A percentile compares a stretch with the other conserved stretches of the same genome.
phyloP scores from a whole-genome alignment of 2,888 invertebrate species.

The Hypomecis atomaria region DNA sequence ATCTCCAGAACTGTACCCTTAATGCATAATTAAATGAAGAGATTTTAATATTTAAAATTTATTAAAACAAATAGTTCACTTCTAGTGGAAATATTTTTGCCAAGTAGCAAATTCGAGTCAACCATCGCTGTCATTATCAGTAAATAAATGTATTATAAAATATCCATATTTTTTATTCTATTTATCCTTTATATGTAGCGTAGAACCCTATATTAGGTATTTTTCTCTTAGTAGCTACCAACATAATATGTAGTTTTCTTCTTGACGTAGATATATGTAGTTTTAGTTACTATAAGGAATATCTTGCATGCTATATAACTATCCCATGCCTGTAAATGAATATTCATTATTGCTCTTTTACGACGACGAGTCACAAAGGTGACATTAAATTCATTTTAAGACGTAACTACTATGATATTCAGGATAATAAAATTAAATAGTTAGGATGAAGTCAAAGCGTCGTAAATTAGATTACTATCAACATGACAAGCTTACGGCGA shows the following conservation, averaged over 20 bases:
- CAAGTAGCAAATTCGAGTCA: constrained; percentile 83
- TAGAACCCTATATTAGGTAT: constrained; percentile 4
- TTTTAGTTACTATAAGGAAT: too few relatives aligned
- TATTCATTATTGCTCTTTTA: not conserved
- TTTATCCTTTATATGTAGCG: constrained; percentile 4
- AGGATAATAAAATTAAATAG: constrained; percentile 16
- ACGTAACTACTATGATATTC: constrained; percentile 14
- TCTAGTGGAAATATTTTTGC: constrained; percentile 84
- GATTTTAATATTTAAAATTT: constrained; percentile 81
- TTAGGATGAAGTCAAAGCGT: constrained; percentile 29
- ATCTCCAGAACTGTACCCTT: constrained; percentile 73
- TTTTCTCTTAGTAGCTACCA: not conserved
- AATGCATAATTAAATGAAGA: constrained; percentile 75
- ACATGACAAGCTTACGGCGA: constrained; percentile 34
- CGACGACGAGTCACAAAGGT: not conserved
- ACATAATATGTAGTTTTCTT: not conserved
- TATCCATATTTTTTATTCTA: constrained; percentile 58
- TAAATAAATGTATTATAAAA: constrained; percentile 84
- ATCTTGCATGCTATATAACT: not conserved
- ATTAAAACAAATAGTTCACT: constrained; percentile 79
- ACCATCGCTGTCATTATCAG: constrained; percentile 84
- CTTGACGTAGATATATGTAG: not conserved
- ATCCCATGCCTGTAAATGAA: not conserved
- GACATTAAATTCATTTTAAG: constrained; percentile 15
- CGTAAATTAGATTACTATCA: constrained; percentile 40